Base-by-base conservation (phyloP, 2,113 vertebrate genomes). In the Pelodiscus sinensis region DNA sequence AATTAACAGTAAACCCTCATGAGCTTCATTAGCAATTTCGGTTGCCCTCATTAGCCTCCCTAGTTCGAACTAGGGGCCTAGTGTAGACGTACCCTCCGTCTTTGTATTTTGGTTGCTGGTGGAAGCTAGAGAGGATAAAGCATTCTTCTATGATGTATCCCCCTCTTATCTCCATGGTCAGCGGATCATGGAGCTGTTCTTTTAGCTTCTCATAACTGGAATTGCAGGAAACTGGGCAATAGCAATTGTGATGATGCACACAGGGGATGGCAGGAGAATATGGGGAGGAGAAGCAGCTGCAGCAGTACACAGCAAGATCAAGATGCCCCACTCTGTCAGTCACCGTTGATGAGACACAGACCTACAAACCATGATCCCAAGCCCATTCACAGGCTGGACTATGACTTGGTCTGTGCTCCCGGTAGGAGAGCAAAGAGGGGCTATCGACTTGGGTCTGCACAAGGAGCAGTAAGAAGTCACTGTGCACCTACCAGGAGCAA, bases 141-240 rank as follows among this genome's bases (percentile, higher is more conserved):
- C 80, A 75, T 51, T 44, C 87, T 50, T 29, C 12, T 82, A 78
- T 52, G 19, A 57, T 83, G 79, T 84, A 94, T 87, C 68, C 56
- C 51, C 84, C 52, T 56, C 78, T 88, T 60, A 88, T 92, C 88
- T 85, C 80, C 19, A 15, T 13, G 55, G 68, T 87, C 92, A 93
- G 44, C 8, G 77, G 56, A 93, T 31, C 19, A 9, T 82, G 38
- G 51, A 82, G 58, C 58, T 24, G 55, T 21, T 91, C 38, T 85
- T 87, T 84, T 44, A 86, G 86, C 4, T 88, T 84, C 85, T 90
- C 55, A 89, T 82, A 86, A 78, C 60, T 35, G 82, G 58, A 88
- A 79, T 50, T 56, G 12, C 38, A 84, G 89, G 68, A 95, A 87
- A 54, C 57, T 25, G 27, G 85, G 31, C 89, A 35, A 8, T 5